Percentiles rank a stretch among this genome's conserved stretches.
Conservation (phyloP, 2,797 vertebrate species). For the Anabacerthia variegaticeps region DNA sequence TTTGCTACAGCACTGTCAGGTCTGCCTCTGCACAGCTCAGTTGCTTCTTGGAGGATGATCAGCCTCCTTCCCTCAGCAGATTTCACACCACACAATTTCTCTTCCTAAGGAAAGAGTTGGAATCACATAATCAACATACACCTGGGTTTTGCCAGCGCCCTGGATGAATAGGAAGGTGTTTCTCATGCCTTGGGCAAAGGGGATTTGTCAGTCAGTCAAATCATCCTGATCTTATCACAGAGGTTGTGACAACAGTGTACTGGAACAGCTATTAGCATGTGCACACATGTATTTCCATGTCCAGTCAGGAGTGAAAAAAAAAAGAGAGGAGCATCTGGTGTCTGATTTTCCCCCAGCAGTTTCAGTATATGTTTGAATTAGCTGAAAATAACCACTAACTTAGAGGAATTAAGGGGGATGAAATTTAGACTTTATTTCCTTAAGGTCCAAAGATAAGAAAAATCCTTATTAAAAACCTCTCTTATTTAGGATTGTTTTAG, state of each 20-base stretch:
- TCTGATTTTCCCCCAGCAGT: neutral
- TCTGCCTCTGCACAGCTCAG: fast-evolving
- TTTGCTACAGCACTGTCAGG: neutral
- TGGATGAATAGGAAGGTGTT: neutral
- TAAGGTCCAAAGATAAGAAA: neutral
- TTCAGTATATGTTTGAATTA: neutral
- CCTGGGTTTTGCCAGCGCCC: neutral
- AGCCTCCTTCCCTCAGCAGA: neutral
- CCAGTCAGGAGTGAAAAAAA: neutral
- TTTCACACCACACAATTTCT: neutral
- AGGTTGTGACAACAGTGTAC: neutral
- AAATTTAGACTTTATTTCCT: neutral
- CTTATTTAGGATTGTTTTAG: neutral
- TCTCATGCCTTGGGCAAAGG: neutral
- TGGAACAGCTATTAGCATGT: neutral
- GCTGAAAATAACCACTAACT: neutral
- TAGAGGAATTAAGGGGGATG: neutral
- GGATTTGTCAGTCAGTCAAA: neutral
- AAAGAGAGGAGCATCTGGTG: neutral
- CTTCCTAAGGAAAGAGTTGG: neutral
- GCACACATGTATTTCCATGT: neutral
- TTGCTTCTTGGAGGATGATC: neutral
- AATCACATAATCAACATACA: neutral
- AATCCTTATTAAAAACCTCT: neutral
- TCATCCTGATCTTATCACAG: neutral